phyloP scores from a whole-genome alignment of 2,113 vertebrate genomes.

The Calonectris borealis region DNA sequence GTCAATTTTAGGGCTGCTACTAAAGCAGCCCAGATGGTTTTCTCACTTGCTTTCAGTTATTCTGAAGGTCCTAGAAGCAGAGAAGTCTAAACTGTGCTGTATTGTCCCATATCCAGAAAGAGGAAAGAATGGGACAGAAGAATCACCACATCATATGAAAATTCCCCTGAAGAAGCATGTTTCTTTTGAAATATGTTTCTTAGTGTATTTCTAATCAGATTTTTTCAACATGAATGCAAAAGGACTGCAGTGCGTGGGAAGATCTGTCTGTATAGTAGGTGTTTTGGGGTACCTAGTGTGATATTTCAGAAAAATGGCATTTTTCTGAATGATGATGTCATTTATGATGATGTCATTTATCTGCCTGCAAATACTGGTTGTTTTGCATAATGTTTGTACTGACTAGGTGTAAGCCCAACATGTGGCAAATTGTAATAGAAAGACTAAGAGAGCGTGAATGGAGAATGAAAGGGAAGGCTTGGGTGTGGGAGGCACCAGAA shows the following conservation, averaged over 20 bases:
- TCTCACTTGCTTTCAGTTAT: not conserved
- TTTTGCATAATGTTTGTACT: not conserved
- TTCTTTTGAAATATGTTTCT: not conserved
- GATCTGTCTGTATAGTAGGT: not conserved
- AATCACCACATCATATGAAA: not conserved
- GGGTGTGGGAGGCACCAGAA: not conserved
- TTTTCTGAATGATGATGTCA: not conserved
- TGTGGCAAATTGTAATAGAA: not conserved
- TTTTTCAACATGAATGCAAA: not conserved
- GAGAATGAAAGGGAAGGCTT: not conserved
- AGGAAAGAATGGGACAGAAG: not conserved
- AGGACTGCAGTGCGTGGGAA: accelerated
- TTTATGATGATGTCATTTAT: not conserved
- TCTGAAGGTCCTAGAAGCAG: not conserved
- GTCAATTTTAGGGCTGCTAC: not conserved
- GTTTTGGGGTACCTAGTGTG: not conserved
- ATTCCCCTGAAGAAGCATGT: not conserved
- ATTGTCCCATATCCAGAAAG: not conserved
- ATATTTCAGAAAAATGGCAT: not conserved
- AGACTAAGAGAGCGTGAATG: not conserved
- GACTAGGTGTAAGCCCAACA: not conserved
- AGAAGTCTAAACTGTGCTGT: not conserved
- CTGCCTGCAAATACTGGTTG: not conserved
- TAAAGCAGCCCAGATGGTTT: not conserved
- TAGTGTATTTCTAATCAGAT: not conserved